A percentile compares a stretch with the other conserved stretches of the same genome.
Conservation (phyloP, 2,113 vertebrate genomes). For the Tragelaphus scriptus region DNA sequence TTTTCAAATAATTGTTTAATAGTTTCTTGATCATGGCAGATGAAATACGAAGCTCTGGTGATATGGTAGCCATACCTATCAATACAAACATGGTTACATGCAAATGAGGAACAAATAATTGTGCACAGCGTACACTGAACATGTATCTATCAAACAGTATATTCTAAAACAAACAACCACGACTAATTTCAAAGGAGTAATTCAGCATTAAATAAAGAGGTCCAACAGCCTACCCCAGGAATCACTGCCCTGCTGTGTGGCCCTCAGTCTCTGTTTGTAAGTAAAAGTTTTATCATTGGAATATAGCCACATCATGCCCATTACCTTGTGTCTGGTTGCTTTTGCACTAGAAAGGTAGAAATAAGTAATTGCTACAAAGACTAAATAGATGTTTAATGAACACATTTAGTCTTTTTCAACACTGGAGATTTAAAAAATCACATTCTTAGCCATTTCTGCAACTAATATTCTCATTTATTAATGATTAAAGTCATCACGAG, state of each 20-base stretch:
- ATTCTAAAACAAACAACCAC: not conserved
- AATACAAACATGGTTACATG: conserved; percentile 8
- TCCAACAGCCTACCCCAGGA: too few relatives aligned
- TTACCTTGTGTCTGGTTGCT: too few relatives aligned
- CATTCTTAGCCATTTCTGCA: not conserved
- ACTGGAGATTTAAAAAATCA: not conserved
- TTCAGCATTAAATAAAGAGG: not conserved
- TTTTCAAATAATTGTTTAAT: conserved; percentile 89
- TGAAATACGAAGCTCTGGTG: conserved; percentile 95
- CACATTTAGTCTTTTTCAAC: not conserved
- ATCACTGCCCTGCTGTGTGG: not conserved
- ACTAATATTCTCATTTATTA: not conserved
- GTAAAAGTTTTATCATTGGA: not conserved
- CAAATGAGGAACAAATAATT: not conserved
- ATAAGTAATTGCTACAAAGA: not conserved
- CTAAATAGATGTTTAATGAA: not conserved
- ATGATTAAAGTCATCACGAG: not conserved
- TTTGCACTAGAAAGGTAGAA: not conserved
- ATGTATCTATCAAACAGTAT: not conserved
- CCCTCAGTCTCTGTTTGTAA: not conserved
- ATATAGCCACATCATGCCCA: rapidly evolving
- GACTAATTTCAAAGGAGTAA: not conserved
- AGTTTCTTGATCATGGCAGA: conserved; percentile 90
- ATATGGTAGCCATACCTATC: conserved; percentile 95
- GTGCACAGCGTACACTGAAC: rapidly evolving